Conservation (phyloP, 2,888 invertebrate species). For the Andricus quercusramuli region DNA sequence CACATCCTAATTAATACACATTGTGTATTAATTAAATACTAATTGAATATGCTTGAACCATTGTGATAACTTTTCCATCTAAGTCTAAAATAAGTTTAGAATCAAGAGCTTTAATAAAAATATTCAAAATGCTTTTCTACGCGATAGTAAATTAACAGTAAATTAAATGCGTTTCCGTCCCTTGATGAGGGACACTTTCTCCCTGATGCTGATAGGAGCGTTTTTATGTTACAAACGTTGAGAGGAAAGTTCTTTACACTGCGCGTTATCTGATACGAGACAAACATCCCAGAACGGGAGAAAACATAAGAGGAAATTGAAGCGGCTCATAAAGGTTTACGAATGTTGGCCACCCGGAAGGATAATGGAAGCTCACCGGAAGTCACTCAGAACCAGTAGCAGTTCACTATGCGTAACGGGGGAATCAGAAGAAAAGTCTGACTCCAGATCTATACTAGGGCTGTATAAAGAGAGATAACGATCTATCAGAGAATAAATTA, state of each 20-base stretch:
- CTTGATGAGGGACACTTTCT: not conserved
- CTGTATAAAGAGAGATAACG: not conserved
- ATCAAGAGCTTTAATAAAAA: not conserved
- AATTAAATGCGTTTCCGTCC: not conserved
- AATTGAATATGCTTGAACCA: too few relatives aligned
- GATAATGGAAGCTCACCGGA: constrained; percentile 31
- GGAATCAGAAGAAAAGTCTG: not conserved
- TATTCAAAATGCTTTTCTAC: not conserved
- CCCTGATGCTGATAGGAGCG: not conserved
- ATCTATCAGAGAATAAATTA: too few relatives aligned
- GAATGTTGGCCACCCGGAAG: constrained; percentile 12
- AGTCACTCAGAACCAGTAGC: constrained; percentile 16
- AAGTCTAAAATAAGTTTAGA: not conserved
- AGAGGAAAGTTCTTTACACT: not conserved
- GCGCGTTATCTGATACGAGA: not conserved
- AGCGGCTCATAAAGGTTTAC: constrained; percentile 40
- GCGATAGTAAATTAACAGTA: not conserved
- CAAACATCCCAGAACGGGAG: not conserved
- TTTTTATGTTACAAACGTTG: constrained; percentile 17
- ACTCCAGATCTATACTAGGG: not conserved
- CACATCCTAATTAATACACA: too few relatives aligned
- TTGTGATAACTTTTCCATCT: not conserved
- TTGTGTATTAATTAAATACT: too few relatives aligned
- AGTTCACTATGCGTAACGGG: constrained; percentile 29
- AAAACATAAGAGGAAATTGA: constrained; percentile 35